Percentiles rank a stretch among this genome's conserved stretches.
Evolutionary conservation across 2,113 vertebrate genomes (phyloP).

Genomic region (Menura novaehollandiae): DNA sequence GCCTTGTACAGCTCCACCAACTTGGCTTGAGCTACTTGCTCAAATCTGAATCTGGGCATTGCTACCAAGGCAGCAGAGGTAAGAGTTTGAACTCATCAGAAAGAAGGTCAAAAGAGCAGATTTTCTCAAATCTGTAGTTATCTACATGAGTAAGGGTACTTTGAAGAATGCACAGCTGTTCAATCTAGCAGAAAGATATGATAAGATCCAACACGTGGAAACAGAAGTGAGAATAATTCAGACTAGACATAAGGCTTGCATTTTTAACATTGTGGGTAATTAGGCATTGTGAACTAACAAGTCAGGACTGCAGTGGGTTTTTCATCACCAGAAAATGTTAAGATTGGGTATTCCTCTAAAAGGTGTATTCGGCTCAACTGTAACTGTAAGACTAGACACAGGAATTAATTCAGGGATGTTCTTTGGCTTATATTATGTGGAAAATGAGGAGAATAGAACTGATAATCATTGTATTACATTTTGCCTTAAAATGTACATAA

Average conservation of each 20-base stretch:
- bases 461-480: not conserved
- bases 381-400: not conserved
- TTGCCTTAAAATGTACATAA: not conserved
- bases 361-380: not conserved
- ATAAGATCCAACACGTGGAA: not conserved
- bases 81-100: not conserved
- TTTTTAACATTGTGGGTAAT: constrained; percentile 25
- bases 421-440: not conserved
- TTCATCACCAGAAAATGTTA: not conserved
- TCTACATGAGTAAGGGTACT: not conserved
- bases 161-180: not conserved
- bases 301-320: not conserved
- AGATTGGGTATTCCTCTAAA: not conserved
- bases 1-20: not conserved
- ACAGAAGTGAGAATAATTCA: not conserved
- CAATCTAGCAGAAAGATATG: not conserved
- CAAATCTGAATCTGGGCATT: not conserved
- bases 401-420: constrained; percentile 9
- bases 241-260: not conserved
- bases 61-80: not conserved
- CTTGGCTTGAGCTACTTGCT: not conserved
- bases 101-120: constrained; percentile 2
- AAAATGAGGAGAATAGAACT: not conserved
- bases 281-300: not conserved
- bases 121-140: constrained; percentile 9